Evolutionary conservation across 2,113 vertebrate genomes (phyloP).

Genomic region (Hydropotes inermis): DNA sequence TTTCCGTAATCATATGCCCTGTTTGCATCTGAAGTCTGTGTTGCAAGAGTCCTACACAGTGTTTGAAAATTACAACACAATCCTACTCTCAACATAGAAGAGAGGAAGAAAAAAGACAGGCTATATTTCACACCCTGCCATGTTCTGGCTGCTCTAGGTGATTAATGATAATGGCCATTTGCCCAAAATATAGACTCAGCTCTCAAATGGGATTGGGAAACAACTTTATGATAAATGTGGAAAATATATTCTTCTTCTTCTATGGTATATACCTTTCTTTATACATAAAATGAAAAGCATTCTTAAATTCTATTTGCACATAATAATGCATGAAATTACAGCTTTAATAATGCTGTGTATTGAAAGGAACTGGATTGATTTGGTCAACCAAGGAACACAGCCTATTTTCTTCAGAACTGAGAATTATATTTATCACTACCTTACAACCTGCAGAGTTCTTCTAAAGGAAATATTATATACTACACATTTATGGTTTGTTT

Average conservation of each 20-base stretch:
- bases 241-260: conserved; percentile 47
- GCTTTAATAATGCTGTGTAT: conserved; percentile 44
- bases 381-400: conserved; percentile 31
- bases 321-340: conserved; percentile 67
- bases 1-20: not conserved
- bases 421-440: conserved; percentile 45
- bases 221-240: conserved; percentile 59
- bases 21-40: not conserved
- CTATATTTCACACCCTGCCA: conserved; percentile 23
- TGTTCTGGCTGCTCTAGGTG: conserved; percentile 26
- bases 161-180: conserved; percentile 65
- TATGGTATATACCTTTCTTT: conserved; percentile 39
- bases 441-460: conserved; percentile 16
- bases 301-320: conserved; percentile 63
- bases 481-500: not conserved
- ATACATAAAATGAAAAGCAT: conserved; percentile 45
- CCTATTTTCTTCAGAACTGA: conserved; percentile 45
- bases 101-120: not conserved
- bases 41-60: not conserved
- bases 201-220: conserved; percentile 51
- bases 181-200: conserved; percentile 52
- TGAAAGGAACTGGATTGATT: conserved; percentile 51
- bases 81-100: not conserved
- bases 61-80: conserved; percentile 42
- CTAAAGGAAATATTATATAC: conserved; percentile 41